Evolutionary conservation across 2,113 vertebrate genomes (phyloP).

Genomic region (Taxidea taxus): DNA sequence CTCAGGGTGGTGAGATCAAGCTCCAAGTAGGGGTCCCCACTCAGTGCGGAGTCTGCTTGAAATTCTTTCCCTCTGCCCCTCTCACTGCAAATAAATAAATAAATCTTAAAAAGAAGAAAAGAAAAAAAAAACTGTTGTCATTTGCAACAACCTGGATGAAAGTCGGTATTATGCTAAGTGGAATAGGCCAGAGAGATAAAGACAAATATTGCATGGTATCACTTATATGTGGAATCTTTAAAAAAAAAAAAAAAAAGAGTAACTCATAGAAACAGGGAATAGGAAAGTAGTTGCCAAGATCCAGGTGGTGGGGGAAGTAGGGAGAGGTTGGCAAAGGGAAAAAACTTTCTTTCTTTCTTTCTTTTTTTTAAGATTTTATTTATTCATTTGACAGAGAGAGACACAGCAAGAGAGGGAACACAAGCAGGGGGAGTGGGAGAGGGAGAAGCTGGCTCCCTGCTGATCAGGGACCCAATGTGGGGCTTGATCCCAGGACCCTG

Average conservation of each 20-base stretch:
- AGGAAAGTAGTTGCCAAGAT: background rate
- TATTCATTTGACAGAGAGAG: too few relatives aligned
- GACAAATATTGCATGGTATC: background rate
- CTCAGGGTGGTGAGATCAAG: background rate
- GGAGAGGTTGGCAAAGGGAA: background rate
- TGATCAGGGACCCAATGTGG: too few relatives aligned
- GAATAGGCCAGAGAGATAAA: background rate
- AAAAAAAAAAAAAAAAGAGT: background rate
- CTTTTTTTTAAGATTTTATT: too few relatives aligned
- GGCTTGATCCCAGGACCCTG: too few relatives aligned
- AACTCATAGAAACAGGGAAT: background rate
- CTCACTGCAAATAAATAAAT: background rate
- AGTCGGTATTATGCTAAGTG: background rate
- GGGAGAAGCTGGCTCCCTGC: too few relatives aligned
- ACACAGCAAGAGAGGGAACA: too few relatives aligned
- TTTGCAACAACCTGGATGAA: background rate
- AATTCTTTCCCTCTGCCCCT: background rate
- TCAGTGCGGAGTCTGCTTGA: background rate
- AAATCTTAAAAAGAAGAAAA: background rate
- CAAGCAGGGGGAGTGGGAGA: too few relatives aligned
- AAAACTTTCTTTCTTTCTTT: too few relatives aligned
- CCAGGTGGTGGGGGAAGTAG: background rate
- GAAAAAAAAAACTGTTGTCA: background rate
- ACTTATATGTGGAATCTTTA: background rate
- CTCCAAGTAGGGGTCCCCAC: background rate